Evolutionary conservation across 1,140 invertebrate genomes (phyloP), one percentile per base, ranked within the genome.

Genomic region (Temnothorax longispinosus): DNA sequence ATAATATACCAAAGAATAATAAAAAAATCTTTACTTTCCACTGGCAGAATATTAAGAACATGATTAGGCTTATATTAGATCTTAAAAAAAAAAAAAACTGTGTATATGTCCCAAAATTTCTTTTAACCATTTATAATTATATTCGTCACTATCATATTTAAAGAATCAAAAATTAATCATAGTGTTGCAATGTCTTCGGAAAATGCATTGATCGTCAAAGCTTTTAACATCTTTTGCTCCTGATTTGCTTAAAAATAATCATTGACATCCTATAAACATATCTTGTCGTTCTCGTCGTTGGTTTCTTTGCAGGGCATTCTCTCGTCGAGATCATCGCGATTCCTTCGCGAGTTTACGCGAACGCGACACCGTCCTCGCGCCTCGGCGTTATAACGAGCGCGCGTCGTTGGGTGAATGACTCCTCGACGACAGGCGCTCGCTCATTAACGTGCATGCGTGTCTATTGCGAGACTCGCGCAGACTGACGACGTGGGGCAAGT

Each of bases 331-430:
- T 67, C 18, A 38, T 18, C 18, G 11, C 41, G 4, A 71, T 60
- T n/a, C 18, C 18, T 85, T 80, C 41, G 32, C 47, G 41, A 52
- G 27, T 32, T 82, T 74, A 44, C 18, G 54, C 67, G 11, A 74
- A 44, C 18, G 35, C 8, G 15, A 65, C 58, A 38, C 4, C 38
- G 60, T 78, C 18, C 76, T 65, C 47, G 10, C 35, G 32, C 18
- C 27, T 27, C 69, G 21, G 50, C 69, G 60, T 81, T 50, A 32
- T 54, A 56, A 85, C 41, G 27, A 85, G 38, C 47, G 47, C 11
- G 50, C 54, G 50, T 81, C 35, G 64, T 72, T 89, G 89, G 92
- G 90, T 92, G 90, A 93, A 92, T 92, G 92, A 93, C 92, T 92
- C 76, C 58, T 76, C 56, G 65, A 76, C 67, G 85, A 90, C 54